These are phyloP conservation scores for Drosophila equinoxialis DNA, from an alignment of 1,140 invertebrate species.

Conservation along the genomic window DNA sequence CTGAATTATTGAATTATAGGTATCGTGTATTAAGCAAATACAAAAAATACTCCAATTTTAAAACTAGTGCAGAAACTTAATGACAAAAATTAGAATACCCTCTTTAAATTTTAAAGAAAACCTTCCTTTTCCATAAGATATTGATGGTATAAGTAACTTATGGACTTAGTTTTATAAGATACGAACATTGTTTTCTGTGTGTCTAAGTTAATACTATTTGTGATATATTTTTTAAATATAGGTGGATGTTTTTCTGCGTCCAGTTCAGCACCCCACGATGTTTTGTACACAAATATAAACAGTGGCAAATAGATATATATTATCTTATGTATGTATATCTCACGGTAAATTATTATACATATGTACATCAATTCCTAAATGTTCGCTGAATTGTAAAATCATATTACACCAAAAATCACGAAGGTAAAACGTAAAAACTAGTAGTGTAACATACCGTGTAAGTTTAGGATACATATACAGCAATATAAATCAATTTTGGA, in stretches of 20 bases:
- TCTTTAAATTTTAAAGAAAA: too few species aligned
- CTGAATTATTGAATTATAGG: too few species aligned
- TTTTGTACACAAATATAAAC: not conserved
- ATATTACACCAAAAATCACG: not conserved
- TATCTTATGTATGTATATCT: not conserved
- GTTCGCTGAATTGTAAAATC: not conserved
- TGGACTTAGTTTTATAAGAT: too few species aligned
- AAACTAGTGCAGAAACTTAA: too few species aligned
- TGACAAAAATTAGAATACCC: too few species aligned
- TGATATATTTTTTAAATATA: not conserved
- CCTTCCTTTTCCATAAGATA: too few species aligned
- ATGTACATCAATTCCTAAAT: not conserved
- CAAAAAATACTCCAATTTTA: too few species aligned
- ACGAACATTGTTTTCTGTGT: not conserved
- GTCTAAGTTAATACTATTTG: not conserved
- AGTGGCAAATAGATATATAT: not conserved
- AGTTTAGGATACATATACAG: slow-evolving; percentile 8
- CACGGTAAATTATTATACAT: not conserved
- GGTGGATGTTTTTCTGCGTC: not conserved
- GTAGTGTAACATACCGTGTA: not conserved
- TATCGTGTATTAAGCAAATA: too few species aligned
- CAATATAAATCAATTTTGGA: not conserved
- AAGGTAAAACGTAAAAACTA: slow-evolving; percentile 2
- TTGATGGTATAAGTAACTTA: too few species aligned
- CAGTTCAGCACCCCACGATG: not conserved